phyloP scores from a whole-genome alignment of 2,113 vertebrate species.

The Struthio camelus region DNA sequence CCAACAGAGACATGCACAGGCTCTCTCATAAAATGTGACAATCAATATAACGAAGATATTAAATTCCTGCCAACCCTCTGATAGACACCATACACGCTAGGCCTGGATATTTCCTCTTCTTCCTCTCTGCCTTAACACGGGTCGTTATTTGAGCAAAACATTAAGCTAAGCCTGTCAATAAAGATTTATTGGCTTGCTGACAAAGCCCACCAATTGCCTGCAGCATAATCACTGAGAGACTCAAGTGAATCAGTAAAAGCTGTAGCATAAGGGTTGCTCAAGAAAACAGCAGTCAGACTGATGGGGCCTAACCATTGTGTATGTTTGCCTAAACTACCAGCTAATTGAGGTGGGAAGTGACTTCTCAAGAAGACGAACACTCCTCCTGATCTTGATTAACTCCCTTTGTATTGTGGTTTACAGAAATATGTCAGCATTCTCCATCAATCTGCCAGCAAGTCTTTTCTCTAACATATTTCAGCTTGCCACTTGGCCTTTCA shows the following conservation, averaged over 20 bases:
- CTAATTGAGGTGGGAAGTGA: constrained; percentile 58
- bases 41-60: background rate
- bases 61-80: background rate
- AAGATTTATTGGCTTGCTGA: constrained; percentile 5
- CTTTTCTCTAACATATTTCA: constrained; percentile 63
- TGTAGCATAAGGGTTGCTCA: background rate
- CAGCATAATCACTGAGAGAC: background rate
- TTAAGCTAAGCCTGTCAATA: background rate
- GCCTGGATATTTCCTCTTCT: background rate
- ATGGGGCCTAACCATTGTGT: background rate
- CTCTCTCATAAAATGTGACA: background rate
- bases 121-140: background rate
- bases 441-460: constrained; percentile 69
- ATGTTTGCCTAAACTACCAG: constrained; percentile 58
- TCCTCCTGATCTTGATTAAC: constrained; percentile 66
- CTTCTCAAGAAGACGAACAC: constrained; percentile 33
- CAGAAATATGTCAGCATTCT: constrained; percentile 62
- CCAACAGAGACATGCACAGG: background rate
- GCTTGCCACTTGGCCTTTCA: constrained; percentile 63
- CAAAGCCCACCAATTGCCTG: background rate
- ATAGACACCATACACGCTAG: background rate
- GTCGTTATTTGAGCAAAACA: background rate
- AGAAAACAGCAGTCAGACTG: constrained; percentile 24
- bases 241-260: background rate
- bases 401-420: constrained; percentile 58